phyloP scores from a whole-genome alignment of 2,797 vertebrate species.

The Prunella strophiata region DNA sequence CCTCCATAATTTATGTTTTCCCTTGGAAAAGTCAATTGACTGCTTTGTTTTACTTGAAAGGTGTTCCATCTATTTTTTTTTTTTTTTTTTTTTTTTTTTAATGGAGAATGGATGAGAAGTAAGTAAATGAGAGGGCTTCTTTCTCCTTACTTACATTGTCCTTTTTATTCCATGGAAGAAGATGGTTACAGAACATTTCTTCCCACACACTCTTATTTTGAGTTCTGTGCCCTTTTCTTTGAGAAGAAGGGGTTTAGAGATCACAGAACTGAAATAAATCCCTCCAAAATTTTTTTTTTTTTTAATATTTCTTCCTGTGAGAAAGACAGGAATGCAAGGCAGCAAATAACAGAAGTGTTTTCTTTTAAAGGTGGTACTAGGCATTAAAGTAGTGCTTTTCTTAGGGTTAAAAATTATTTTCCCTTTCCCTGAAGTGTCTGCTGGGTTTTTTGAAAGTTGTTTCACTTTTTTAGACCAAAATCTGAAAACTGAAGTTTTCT shows the following conservation, averaged over 20 bases:
- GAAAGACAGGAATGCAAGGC: neutral
- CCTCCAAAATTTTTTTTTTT: neutral
- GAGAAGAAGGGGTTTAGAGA: slow-evolving; percentile 34
- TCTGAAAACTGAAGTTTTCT: slow-evolving; percentile 13
- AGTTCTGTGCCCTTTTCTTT: slow-evolving; percentile 50
- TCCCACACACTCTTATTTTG: slow-evolving; percentile 39
- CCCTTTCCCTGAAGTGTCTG: neutral
- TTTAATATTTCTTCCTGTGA: neutral
- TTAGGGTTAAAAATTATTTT: neutral
- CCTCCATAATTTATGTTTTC: neutral
- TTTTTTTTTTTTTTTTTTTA: neutral
- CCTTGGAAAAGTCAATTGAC: neutral
- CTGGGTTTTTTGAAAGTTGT: neutral
- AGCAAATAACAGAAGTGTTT: neutral
- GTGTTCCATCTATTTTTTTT: neutral
- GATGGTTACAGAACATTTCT: slow-evolving; percentile 50
- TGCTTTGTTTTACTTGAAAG: neutral
- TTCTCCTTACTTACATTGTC: neutral
- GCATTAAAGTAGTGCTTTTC: neutral
- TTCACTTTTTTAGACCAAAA: slow-evolving; percentile 18
- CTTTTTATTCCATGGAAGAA: slow-evolving; percentile 2
- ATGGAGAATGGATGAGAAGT: neutral
- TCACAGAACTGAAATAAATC: slow-evolving; percentile 29
- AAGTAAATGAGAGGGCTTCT: neutral
- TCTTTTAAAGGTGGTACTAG: neutral